phyloP scores from a whole-genome alignment of 2,888 invertebrate genomes.

The Cryptocheilus praepositus region DNA sequence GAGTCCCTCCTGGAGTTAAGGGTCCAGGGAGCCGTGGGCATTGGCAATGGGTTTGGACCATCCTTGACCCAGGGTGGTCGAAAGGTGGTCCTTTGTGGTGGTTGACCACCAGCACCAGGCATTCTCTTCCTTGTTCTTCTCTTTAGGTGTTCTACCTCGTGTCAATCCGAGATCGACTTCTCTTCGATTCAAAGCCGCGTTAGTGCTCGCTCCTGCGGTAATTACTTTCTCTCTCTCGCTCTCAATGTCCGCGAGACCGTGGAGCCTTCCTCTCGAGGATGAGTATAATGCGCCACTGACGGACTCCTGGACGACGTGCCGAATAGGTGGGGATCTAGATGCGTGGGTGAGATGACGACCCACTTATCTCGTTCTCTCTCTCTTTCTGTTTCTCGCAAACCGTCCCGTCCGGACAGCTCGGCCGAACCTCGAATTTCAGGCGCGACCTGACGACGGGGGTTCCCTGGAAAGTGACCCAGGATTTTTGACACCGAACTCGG shows the following conservation, averaged over 20 bases:
- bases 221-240: slow-evolving; percentile 22
- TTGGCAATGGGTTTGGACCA: slow-evolving; percentile 78
- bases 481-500: background rate
- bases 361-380: slow-evolving; percentile 37
- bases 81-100: slow-evolving; percentile 81
- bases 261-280: slow-evolving; percentile 44
- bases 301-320: slow-evolving; percentile 44
- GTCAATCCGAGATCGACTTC: no score
- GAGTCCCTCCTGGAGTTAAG: slow-evolving; percentile 75
- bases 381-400: background rate
- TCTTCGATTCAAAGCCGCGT: background rate
- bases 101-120: slow-evolving; percentile 76
- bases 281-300: slow-evolving; percentile 56
- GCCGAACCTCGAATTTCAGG: no score
- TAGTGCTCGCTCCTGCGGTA: no score
- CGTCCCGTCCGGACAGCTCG: no score
- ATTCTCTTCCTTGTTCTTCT: slow-evolving; percentile 47
- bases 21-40: slow-evolving; percentile 81
- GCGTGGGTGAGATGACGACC: slow-evolving; percentile 56
- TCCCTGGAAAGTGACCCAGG: slow-evolving; percentile 1
- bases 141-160: background rate
- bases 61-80: slow-evolving; percentile 87
- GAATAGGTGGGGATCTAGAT: slow-evolving; percentile 32
- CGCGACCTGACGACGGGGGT: background rate
- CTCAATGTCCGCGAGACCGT: slow-evolving; percentile 4